Conservation (phyloP, 2,797 vertebrate genomes). For the Tangara arthus region DNA sequence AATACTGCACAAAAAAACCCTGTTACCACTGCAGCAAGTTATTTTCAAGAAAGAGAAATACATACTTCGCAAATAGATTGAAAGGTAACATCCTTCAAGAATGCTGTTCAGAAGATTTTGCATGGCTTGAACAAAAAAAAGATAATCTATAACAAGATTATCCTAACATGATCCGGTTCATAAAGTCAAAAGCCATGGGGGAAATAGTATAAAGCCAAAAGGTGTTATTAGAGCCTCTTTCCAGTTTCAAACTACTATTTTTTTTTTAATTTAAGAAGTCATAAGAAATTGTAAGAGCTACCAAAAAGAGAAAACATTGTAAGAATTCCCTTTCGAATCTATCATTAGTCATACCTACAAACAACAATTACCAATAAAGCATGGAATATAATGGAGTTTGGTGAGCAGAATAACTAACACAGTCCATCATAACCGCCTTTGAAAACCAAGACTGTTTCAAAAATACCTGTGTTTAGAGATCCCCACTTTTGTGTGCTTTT, state of each 20-base stretch:
- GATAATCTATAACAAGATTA: slow-evolving; percentile 19
- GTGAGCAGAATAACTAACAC: not conserved
- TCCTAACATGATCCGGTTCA: not conserved
- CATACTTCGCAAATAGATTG: not conserved
- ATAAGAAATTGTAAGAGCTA: not conserved
- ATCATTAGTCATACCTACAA: not conserved
- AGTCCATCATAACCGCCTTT: not conserved
- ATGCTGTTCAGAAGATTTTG: not conserved
- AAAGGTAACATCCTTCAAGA: slow-evolving; percentile 6
- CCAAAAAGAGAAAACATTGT: not conserved
- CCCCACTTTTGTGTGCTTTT: not conserved
- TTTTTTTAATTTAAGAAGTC: not conserved
- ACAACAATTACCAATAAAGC: not conserved
- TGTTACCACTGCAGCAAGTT: not conserved
- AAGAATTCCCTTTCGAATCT: not conserved
- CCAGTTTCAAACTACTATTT: not conserved
- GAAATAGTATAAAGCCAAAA: not conserved
- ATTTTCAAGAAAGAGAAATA: not conserved
- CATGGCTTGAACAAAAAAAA: not conserved
- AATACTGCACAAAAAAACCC: not conserved
- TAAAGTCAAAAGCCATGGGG: not conserved
- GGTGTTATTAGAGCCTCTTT: not conserved
- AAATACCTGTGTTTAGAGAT: not conserved
- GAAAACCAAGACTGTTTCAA: not conserved
- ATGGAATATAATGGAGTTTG: not conserved